Evolutionary conservation across 2,797 vertebrate species (phyloP), one percentile per base, ranked within the genome.

Genomic region (Micrastur ruficollis): DNA sequence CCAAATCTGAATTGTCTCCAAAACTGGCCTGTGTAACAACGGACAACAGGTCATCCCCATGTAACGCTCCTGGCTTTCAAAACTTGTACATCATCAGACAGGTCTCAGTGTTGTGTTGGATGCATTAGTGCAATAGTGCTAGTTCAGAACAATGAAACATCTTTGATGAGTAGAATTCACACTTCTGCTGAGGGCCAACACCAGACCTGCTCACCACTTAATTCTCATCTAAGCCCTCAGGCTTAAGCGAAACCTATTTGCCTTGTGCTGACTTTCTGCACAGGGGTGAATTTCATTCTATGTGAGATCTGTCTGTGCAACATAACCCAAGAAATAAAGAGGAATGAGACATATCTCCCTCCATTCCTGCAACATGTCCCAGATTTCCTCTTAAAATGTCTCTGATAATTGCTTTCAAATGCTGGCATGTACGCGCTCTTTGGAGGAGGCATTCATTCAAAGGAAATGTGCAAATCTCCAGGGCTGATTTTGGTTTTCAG

Each of bases 341-440:
- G 27, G 55, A 94, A 96, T 89, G 67, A 92, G 88, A 96, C 93
- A 44, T 65, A 81, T 71, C 74, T 86, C 47, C 29, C 27, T 90
- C n/a, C 73, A 67, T 89, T 95, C 91, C 89, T 44, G 2, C 75
- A 92, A 67, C 50, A 53, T 47, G n/a, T 70, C 53, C 76, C n/a
- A 0, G 0, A 62, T 78, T 96, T 95, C 88, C 86, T 96, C 70
- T 56, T 89, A 81, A 95, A 90, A 95, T 78, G 5, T 89, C 81
- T 89, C 78, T 89, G 78, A 44, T 94, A 96, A 95, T 96, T 95
- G 84, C 31, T 97, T 96, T 93, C 88, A 90, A 97, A 95, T 93
- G 72, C 82, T 90, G 83, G 59, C 40, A n/a, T 14, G 19, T 85
- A 55, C 7, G 1, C 0, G 0, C n/a, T 73, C 31, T 40, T 95